These are phyloP conservation scores for Momotus momota DNA, from an alignment of 2,797 vertebrate species.

Conservation along the genomic window DNA sequence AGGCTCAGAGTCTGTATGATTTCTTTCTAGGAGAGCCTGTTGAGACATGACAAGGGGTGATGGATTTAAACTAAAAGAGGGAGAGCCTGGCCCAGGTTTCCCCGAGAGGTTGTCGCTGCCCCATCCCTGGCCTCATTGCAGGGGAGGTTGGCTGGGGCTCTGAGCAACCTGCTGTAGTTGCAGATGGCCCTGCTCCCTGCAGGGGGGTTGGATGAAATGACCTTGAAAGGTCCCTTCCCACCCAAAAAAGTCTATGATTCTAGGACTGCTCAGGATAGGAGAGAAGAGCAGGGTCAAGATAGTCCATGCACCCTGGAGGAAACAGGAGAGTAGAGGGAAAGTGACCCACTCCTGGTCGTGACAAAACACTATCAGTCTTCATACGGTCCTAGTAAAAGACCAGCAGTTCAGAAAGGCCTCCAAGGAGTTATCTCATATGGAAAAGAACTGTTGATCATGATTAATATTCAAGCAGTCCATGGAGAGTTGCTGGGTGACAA, in stretches of 20 bases:
- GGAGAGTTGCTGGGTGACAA: not conserved
- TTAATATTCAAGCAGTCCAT: not conserved
- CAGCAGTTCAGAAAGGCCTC: not conserved
- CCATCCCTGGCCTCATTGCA: not conserved
- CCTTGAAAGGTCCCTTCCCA: not conserved
- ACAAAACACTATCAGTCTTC: not conserved
- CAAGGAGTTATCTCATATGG: not conserved
- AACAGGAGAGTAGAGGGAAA: not conserved
- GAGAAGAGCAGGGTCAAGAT: not conserved
- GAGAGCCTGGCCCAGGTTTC: not conserved
- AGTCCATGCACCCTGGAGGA: not conserved
- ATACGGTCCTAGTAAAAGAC: not conserved
- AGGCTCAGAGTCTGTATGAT: not conserved
- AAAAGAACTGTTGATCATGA: not conserved
- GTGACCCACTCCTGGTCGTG: not conserved
- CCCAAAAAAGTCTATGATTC: not conserved
- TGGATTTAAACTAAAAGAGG: not conserved
- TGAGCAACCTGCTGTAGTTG: not conserved
- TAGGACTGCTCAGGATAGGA: not conserved
- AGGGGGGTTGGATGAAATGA: not conserved
- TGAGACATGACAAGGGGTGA: not conserved
- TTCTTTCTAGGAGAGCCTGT: not conserved
- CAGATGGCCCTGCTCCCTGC: not conserved
- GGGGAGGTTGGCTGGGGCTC: fast-evolving
- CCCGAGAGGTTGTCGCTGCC: not conserved